phyloP scores from a whole-genome alignment of 2,888 invertebrate species.

The Nipponacmea schrenckii region DNA sequence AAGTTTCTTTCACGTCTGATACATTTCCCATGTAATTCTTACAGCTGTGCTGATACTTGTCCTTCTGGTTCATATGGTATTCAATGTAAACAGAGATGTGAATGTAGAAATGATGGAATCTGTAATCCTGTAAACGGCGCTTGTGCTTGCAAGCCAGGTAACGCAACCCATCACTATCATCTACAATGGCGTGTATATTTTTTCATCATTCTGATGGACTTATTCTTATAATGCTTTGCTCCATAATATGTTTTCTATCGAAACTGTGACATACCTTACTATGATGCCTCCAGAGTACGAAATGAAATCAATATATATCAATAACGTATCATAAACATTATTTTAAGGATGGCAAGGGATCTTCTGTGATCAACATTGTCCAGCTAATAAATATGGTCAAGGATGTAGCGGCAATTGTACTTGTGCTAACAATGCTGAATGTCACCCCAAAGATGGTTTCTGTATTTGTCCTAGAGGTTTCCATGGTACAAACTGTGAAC shows the following conservation, averaged over 20 bases:
- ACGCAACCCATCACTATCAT: constrained; percentile 18
- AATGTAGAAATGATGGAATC: constrained; percentile 16
- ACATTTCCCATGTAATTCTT: too few species aligned
- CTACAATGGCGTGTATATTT: too few species aligned
- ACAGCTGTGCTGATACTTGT: constrained; percentile 9
- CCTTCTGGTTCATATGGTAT: constrained; percentile 22
- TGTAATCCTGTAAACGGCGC: constrained; percentile 22
- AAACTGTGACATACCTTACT: too few species aligned
- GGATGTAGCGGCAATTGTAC: constrained; percentile 16
- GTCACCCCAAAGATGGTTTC: constrained; percentile 22
- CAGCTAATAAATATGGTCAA: constrained; percentile 13
- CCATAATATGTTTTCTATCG: too few species aligned
- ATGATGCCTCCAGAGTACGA: too few species aligned
- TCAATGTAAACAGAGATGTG: constrained; percentile 19
- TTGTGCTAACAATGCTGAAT: constrained; percentile 23
- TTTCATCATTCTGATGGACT: too few species aligned
- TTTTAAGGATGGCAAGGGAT: constrained; percentile 23
- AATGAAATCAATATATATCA: too few species aligned
- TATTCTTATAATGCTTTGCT: too few species aligned
- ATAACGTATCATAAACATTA: neutral
- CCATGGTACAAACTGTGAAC: constrained; percentile 14
- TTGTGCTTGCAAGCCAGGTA: constrained; percentile 28
- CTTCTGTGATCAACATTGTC: constrained; percentile 19
- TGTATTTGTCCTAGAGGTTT: constrained; percentile 28
- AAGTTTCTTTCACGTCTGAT: neutral